These are phyloP conservation scores for Myxocyprinus asiaticus DNA, from an alignment of 2,113 vertebrate genomes.

Conservation along the genomic window DNA sequence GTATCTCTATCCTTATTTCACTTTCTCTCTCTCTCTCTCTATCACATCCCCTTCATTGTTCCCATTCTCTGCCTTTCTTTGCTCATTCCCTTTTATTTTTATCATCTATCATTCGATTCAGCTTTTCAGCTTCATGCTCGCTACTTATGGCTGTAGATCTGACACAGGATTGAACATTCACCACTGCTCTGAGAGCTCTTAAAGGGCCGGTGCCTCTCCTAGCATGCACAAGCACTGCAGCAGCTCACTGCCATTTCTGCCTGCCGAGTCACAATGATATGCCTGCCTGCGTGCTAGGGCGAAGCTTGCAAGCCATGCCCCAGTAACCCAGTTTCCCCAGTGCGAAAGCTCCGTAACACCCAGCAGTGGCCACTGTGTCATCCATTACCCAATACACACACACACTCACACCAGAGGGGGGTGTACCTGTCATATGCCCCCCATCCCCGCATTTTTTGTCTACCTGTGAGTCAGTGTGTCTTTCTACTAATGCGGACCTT, in stretches of 20 bases:
- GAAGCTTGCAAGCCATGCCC: conserved; percentile 90
- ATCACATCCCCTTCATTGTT: no score
- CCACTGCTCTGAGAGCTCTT: conserved; percentile 59
- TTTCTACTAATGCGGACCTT: conserved; percentile 8
- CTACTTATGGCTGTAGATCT: conserved; percentile 36
- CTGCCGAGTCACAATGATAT: conserved; percentile 83
- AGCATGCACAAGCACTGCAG: conserved; percentile 29
- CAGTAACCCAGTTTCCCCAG: conserved; percentile 90
- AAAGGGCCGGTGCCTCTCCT: conserved; percentile 65
- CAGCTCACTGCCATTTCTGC: conserved; percentile 76
- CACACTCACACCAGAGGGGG: conserved; percentile 20
- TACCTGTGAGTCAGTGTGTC: not conserved
- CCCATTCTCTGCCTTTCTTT: not conserved
- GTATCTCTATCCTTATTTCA: no score
- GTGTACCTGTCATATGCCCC: conserved; percentile 9
- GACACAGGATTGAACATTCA: conserved; percentile 63
- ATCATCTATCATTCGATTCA: not conserved
- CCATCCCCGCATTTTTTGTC: not conserved
- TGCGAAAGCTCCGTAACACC: conserved; percentile 77
- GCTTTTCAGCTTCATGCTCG: not conserved
- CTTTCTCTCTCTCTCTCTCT: no score
- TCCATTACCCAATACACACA: conserved; percentile 76
- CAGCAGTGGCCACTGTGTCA: conserved; percentile 78
- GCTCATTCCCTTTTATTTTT: not conserved
- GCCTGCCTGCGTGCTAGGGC: conserved; percentile 82